Percentiles rank a stretch among this genome's conserved stretches.
Conservation (phyloP, 37 sponge, comb jelly and placozoan species). For the Beroe forskalii region DNA sequence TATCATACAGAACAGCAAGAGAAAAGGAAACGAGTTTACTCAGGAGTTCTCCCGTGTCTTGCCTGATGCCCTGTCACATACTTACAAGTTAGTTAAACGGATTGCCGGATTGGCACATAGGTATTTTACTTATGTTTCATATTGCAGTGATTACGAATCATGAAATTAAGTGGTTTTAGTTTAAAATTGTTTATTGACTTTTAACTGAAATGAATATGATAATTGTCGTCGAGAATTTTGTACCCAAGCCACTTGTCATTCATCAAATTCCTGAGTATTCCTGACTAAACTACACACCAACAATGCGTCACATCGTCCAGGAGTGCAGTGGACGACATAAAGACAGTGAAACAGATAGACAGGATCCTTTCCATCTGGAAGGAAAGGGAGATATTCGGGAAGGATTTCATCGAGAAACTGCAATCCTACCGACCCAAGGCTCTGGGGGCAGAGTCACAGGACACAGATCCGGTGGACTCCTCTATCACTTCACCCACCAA, state of each 20-base stretch:
- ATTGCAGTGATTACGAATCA: too few species aligned
- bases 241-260: too few species aligned
- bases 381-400: conserved; percentile 77
- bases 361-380: conserved; percentile 84
- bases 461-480: background rate
- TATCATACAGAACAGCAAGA: conserved; percentile 92
- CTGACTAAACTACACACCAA: too few species aligned
- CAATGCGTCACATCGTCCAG: too few species aligned
- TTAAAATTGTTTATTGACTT: too few species aligned
- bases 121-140: too few species aligned
- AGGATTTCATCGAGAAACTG: conserved; percentile 43
- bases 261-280: too few species aligned
- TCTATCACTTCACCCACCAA: conserved; percentile 24
- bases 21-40: conserved; percentile 83
- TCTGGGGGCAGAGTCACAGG: background rate
- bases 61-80: conserved; percentile 75
- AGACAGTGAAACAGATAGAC: conserved; percentile 69
- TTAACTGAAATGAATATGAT: too few species aligned
- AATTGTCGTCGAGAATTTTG: too few species aligned
- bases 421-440: conserved; percentile 59
- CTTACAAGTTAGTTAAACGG: conserved; percentile 69
- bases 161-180: too few species aligned
- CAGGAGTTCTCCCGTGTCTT: conserved; percentile 78
- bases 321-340: conserved; percentile 60
- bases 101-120: too few species aligned